phyloP scores from a whole-genome alignment of 1,140 invertebrate species.

The Pseudomyrmex gracilis region DNA sequence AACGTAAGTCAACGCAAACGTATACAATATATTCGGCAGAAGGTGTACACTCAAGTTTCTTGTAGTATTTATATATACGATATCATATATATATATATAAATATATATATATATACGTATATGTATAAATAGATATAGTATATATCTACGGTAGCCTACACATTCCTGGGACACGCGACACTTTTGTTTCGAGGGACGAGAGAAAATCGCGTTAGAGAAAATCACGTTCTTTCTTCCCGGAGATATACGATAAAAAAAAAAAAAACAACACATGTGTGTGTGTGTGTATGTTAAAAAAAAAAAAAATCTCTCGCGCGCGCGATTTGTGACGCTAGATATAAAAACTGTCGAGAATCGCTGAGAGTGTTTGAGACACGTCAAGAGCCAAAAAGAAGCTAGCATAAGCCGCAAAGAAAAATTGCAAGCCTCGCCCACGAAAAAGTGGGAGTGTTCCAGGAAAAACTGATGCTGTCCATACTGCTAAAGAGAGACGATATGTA shows the following conservation, averaged over 20 bases:
- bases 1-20: slow-evolving; percentile 81
- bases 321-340: no score
- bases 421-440: slow-evolving; percentile 58
- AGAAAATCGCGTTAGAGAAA: neutral
- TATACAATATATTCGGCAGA: slow-evolving; percentile 79
- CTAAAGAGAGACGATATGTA: slow-evolving; percentile 69
- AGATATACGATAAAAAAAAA: no score
- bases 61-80: slow-evolving; percentile 67
- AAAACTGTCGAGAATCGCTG: neutral
- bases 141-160: slow-evolving; percentile 43
- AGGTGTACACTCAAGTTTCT: slow-evolving; percentile 82
- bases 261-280: no score
- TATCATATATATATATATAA: slow-evolving; percentile 71
- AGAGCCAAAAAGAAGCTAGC: slow-evolving; percentile 52
- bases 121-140: slow-evolving; percentile 51
- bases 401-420: slow-evolving; percentile 58
- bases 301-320: neutral
- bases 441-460: slow-evolving; percentile 55
- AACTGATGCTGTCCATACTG: slow-evolving; percentile 62
- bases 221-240: no score
- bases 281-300: no score
- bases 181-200: slow-evolving; percentile 43
- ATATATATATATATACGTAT: slow-evolving; percentile 53
- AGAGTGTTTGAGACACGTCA: slow-evolving; percentile 32
- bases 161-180: slow-evolving; percentile 53